phyloP scores from a whole-genome alignment of 1,140 invertebrate genomes.

The Glossosoma conforme region DNA sequence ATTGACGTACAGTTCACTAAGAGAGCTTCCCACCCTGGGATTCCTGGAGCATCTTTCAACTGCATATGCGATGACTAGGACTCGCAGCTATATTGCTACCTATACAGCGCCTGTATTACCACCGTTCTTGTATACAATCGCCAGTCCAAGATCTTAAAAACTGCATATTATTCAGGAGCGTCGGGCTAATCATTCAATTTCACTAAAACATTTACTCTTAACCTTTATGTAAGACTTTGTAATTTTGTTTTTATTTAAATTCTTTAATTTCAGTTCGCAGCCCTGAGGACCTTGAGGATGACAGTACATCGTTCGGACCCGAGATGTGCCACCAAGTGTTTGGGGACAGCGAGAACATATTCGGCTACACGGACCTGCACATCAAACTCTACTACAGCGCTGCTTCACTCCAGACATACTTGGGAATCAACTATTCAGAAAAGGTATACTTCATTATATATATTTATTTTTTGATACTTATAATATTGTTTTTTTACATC shows the following conservation, averaged over 20 bases:
- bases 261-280: conserved; percentile 54
- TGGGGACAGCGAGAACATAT: conserved; percentile 89
- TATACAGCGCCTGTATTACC: no score
- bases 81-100: no score
- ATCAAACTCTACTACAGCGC: conserved; percentile 81
- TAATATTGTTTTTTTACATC: no score
- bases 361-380: conserved; percentile 82
- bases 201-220: no score
- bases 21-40: no score
- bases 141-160: no score
- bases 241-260: not conserved
- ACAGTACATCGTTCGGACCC: conserved; percentile 68
- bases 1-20: no score
- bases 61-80: no score
- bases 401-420: conserved; percentile 59
- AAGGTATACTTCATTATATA: conserved; percentile 36
- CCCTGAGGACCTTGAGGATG: conserved; percentile 66
- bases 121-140: no score
- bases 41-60: no score
- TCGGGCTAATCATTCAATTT: no score
- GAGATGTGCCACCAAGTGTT: conserved; percentile 94
- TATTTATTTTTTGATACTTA: not conserved
- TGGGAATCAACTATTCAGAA: conserved; percentile 45
- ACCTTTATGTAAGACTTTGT: conserved; percentile 7
- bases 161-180: no score